Evolutionary conservation across 2,113 vertebrate species (phyloP), one percentile per base, ranked within the genome.

Genomic region (Takifugu flavidus): DNA sequence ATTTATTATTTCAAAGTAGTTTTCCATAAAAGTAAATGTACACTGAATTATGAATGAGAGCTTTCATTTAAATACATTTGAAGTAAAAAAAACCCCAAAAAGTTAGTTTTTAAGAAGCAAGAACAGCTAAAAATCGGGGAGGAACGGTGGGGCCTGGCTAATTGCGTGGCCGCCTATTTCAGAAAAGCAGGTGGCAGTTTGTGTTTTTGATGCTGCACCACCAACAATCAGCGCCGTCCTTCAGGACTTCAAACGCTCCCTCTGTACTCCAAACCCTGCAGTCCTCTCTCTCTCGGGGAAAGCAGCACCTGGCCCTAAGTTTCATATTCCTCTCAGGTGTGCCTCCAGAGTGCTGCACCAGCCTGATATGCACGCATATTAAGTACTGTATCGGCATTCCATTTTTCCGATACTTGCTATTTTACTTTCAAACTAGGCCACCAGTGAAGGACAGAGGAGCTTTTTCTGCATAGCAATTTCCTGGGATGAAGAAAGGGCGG

Each of bases 391-490:
- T 82, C 86, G 82, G 82, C 82, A 86, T 87, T 86, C 87, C 79
- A 81, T 80, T 83, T 85, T 83, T 77, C 80, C 87, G 77, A 88
- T 77, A 82, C 69, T 73, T 83, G 77, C 73, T 83, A 79, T 85
- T 88, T 88, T 79, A 86, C 82, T 84, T 89, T 89, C 65, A 89
- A 91, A 89, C 83, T 84, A 86, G 87, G 87, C 79, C 82, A 87
- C 81, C 82, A 73, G 59, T 82, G 74, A 87, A 84, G 81, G 82
- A 88, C 85, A 80, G 75, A 70, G 62, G 57, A 67, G 68, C 61
- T 70, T 84, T 39, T 72, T 52, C 72, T 79, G 74, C 77, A 67
- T 73, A 75, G 76, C 76, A 86, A 83, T 87, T 82, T 72, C 75
- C 75, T 70, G 71, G 69, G 73, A 77, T 58, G 53, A 39, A 52